These are phyloP conservation scores for Otolemur crassicaudatus DNA, from an alignment of 2,797 vertebrate species.

Conservation along the genomic window DNA sequence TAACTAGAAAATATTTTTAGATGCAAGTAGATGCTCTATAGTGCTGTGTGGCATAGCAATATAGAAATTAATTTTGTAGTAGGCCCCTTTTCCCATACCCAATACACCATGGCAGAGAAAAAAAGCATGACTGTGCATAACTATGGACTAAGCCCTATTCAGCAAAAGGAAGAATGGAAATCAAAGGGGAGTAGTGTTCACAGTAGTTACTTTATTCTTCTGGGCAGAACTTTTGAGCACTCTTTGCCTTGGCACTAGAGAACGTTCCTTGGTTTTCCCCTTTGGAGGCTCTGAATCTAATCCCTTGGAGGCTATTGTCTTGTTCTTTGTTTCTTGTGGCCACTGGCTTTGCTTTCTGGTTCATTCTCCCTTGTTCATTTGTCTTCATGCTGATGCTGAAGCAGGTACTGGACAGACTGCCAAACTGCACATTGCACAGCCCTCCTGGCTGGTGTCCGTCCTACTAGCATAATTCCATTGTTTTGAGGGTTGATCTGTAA, in stretches of 20 bases:
- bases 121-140: neutral
- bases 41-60: neutral
- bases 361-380: neutral
- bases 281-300: neutral
- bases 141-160: neutral
- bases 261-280: neutral
- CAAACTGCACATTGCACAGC: neutral
- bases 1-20: neutral
- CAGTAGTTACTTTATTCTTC: neutral
- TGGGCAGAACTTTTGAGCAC: neutral
- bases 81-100: neutral
- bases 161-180: neutral
- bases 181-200: neutral
- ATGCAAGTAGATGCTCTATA: neutral
- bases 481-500: neutral
- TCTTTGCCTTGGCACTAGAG: neutral
- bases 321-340: neutral
- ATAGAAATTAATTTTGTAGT: neutral
- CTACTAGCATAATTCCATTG: no score
- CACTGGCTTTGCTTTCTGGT: neutral
- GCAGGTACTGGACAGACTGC: neutral
- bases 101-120: neutral
- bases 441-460: neutral
- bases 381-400: neutral
- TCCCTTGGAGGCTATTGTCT: neutral